Percentiles rank a stretch among this genome's conserved stretches.
Evolutionary conservation across 2,113 vertebrate species (phyloP).

Genomic region (Scalopus aquaticus): DNA sequence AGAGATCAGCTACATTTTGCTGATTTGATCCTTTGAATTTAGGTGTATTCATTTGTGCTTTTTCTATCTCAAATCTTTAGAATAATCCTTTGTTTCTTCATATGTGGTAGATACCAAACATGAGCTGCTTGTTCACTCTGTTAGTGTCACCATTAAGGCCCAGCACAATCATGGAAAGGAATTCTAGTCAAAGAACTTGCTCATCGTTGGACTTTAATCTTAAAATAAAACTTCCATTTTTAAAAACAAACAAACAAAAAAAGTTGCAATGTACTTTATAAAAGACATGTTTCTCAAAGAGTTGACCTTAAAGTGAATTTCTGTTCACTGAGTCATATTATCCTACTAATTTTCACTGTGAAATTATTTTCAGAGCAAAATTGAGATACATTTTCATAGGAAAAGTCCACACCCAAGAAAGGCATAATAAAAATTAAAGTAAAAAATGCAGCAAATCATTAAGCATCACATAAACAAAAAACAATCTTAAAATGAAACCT

Average conservation of each 20-base stretch:
- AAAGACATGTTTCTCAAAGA: neutral
- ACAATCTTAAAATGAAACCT: neutral
- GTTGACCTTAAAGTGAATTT: conserved; percentile 32
- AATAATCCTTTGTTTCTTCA: too few species aligned
- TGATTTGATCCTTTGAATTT: neutral
- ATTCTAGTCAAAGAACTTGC: neutral
- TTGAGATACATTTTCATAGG: neutral
- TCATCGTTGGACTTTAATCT: neutral
- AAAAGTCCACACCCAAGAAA: conserved; percentile 1
- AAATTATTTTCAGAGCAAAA: conserved; percentile 36
- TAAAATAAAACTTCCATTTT: neutral
- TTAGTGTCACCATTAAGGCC: neutral
- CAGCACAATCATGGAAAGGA: neutral
- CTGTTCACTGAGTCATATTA: conserved; percentile 51
- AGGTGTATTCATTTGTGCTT: neutral
- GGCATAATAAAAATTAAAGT: conserved; percentile 1
- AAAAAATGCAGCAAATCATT: neutral
- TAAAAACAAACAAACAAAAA: neutral
- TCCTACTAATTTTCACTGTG: neutral
- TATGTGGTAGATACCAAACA: neutral
- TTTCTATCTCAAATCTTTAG: neutral
- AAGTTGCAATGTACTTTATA: neutral
- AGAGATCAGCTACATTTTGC: neutral
- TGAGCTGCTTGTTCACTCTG: neutral
- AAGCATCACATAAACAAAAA: neutral